phyloP scores from a whole-genome alignment of 23 tunicate genomes.

The Trididemnum nubilum region DNA sequence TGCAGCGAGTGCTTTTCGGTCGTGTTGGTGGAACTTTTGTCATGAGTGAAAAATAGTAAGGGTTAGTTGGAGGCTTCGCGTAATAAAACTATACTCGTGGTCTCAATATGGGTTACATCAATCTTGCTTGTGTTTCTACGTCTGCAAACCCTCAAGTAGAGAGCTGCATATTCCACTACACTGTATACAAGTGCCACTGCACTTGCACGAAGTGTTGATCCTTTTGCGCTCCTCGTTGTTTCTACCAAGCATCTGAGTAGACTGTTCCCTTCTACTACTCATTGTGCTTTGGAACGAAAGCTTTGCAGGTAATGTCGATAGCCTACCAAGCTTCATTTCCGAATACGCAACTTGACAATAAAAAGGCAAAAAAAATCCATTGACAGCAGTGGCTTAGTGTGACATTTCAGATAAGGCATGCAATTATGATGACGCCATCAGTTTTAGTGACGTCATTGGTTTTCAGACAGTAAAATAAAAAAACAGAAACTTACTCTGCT shows the following conservation, averaged over 20 bases:
- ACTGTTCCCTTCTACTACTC: background rate
- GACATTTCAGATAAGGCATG: too few species aligned
- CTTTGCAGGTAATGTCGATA: background rate
- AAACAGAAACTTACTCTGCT: too few species aligned
- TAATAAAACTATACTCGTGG: background rate
- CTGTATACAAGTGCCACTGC: background rate
- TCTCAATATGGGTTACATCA: background rate
- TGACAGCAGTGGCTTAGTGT: too few species aligned
- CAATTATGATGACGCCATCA: too few species aligned
- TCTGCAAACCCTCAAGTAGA: background rate
- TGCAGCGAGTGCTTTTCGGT: background rate
- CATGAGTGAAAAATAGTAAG: background rate
- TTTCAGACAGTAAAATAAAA: too few species aligned
- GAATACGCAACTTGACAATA: background rate
- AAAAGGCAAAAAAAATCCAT: background rate
- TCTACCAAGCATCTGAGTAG: background rate
- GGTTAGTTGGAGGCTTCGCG: background rate
- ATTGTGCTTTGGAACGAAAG: background rate
- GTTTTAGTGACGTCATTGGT: too few species aligned
- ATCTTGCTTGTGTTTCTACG: background rate
- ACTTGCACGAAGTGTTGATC: background rate
- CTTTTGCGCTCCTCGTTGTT: background rate
- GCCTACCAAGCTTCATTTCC: background rate
- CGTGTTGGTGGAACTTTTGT: background rate
- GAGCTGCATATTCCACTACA: slow-evolving; percentile 1